Evolutionary conservation across 2,113 vertebrate species (phyloP).

Genomic region (Platycercus adscitus): DNA sequence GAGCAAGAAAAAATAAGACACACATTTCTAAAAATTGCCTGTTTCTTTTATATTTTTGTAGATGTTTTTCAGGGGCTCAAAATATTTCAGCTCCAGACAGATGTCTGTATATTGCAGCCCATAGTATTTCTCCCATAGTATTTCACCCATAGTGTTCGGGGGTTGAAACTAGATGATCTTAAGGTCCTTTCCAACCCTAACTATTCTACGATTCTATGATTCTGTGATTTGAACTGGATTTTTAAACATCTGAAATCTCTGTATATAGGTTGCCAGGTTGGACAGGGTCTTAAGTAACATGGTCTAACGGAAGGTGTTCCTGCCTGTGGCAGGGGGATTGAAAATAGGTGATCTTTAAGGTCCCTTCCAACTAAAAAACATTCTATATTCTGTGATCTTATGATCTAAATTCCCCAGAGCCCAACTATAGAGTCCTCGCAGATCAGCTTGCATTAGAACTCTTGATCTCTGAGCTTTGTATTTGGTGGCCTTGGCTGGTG

Average conservation of each 20-base stretch:
- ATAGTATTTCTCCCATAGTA: not conserved
- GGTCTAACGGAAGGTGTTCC: not conserved
- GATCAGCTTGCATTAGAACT: not conserved
- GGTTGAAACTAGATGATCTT: not conserved
- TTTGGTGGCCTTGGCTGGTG: not conserved
- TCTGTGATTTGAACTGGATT: not conserved
- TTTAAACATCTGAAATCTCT: not conserved
- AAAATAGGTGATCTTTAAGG: not conserved
- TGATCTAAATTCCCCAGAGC: not conserved
- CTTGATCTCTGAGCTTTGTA: not conserved
- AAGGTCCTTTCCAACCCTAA: not conserved
- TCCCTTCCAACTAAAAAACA: not conserved
- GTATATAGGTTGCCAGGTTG: not conserved
- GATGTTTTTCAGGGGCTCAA: not conserved
- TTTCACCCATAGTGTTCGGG: not conserved
- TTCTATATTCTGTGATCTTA: not conserved
- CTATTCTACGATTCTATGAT: not conserved
- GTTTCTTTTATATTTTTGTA: not conserved
- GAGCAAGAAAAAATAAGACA: not conserved
- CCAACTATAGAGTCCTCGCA: not conserved
- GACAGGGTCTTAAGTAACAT: not conserved
- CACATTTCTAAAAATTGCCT: not conserved
- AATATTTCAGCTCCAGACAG: not conserved
- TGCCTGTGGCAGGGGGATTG: not conserved
- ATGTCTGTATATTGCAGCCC: not conserved